Percentiles rank a stretch among this genome's conserved stretches.
Conservation (phyloP, 2,113 vertebrate species). For the Danio rerio region DNA sequence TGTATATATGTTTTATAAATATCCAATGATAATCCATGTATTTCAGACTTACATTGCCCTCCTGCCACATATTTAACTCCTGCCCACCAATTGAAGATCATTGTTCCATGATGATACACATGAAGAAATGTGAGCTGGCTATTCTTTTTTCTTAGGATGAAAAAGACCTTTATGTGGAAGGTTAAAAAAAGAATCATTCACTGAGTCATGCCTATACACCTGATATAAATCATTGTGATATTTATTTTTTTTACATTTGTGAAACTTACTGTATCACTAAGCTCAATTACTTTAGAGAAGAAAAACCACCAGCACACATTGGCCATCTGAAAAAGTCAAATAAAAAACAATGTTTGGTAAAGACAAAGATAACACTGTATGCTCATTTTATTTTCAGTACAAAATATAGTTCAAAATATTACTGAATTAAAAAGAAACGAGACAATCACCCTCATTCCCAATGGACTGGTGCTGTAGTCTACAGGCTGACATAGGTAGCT, state of each 20-base stretch:
- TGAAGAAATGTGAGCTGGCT: slow-evolving; percentile 84
- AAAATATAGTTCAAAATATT: too few relatives aligned
- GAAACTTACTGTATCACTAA: slow-evolving; percentile 71
- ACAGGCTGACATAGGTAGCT: slow-evolving; percentile 80
- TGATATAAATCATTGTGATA: neutral
- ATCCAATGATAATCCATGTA: neutral
- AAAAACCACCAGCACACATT: slow-evolving; percentile 80
- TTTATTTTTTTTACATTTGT: neutral
- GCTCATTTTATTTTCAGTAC: neutral
- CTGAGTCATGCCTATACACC: neutral
- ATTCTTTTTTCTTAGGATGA: slow-evolving; percentile 83
- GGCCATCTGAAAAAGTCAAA: slow-evolving; percentile 80
- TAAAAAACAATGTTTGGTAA: neutral
- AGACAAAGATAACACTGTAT: neutral
- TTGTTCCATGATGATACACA: slow-evolving; percentile 81
- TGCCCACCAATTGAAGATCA: slow-evolving; percentile 84
- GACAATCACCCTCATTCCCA: slow-evolving; percentile 73
- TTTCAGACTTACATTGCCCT: slow-evolving; percentile 78
- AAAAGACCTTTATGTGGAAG: slow-evolving; percentile 75
- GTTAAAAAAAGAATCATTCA: slow-evolving; percentile 52
- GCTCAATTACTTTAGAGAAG: slow-evolving; percentile 80
- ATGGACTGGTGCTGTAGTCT: slow-evolving; percentile 73
- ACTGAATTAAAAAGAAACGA: neutral
- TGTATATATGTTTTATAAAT: too few relatives aligned
- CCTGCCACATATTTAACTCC: slow-evolving; percentile 83